Conservation (phyloP, 1,140 invertebrate genomes). For the Brachionus angularis region DNA sequence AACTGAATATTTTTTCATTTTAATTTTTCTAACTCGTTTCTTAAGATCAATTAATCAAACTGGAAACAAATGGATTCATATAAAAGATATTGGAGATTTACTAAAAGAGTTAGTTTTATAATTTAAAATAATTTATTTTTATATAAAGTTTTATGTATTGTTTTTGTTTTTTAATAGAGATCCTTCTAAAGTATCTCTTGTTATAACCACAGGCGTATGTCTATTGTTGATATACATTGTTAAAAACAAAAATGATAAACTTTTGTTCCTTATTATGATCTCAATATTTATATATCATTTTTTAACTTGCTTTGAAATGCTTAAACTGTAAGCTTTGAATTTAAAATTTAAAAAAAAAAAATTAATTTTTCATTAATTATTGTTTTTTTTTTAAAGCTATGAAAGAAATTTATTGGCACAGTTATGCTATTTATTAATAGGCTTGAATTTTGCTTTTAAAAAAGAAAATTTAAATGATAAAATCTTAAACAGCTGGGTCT, state of each 20-base stretch:
- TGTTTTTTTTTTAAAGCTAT: background rate
- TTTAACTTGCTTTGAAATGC: background rate
- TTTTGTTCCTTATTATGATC: background rate
- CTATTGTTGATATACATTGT: background rate
- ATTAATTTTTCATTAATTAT: no score
- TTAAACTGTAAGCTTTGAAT: background rate
- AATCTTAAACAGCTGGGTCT: background rate
- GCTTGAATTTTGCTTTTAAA: background rate
- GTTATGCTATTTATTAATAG: background rate
- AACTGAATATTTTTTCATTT: background rate
- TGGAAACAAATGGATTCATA: slow-evolving; percentile 73
- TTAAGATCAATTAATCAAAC: slow-evolving; percentile 73
- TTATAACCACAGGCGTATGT: background rate
- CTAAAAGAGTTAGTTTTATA: slow-evolving; percentile 49
- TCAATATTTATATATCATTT: background rate
- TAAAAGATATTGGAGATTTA: slow-evolving; percentile 60
- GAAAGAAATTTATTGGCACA: background rate
- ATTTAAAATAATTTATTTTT: background rate
- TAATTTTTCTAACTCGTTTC: slow-evolving; percentile 58
- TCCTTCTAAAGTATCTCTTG: background rate
- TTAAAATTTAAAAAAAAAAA: background rate
- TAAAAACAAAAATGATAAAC: background rate
- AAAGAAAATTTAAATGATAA: background rate
- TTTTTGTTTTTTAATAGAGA: background rate
- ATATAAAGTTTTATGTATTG: background rate